Base-by-base conservation (phyloP, 2,888 invertebrate species). In the Stenolophus ochropezus region DNA sequence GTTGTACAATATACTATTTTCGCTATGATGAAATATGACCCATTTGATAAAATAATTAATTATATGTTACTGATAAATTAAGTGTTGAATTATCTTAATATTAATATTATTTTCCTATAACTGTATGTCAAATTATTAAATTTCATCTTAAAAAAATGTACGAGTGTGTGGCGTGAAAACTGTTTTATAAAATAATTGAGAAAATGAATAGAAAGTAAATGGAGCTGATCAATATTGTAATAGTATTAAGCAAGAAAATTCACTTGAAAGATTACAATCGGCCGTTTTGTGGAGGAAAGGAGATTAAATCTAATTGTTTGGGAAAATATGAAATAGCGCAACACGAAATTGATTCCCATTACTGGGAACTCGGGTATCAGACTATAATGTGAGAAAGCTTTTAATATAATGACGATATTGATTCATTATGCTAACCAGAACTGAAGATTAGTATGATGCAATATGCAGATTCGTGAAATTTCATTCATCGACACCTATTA, bases 401-500 rank as follows among this genome's bases (percentile, higher is more conserved):
- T 69, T 69, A 33, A 18, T 20, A 16, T 69, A 69, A 69, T 69
- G 65, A 69, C 4, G 33, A 8, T 69, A 69, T 69, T 69, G 65
- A 69, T 69, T 69, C 33, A 69, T 33, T 69, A 18, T 11, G 65
- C 33, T 33, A 27, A 69, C 27, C 18, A 27, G 65, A 16, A 33
- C 16, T 33, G 65, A 33, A 33, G 33, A 69, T 33, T 69, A 69
- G 18, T 69, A 69, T 69, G 33, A 33, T 27, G 65, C 33, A 16
- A 69, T 69, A 69, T 69, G 65, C 65, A 33, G 33, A 69, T 33
- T 16, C 33, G 14, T 61, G 61, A 61, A 61, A 61, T 61, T 61
- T 61, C 61, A 61, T 61, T 25, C 61, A 51, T 51, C 51, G 25
- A 18, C 56, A 21, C 56, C 56, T 21, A 21, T 56, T 56, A 23